Evolutionary conservation across 2,113 vertebrate species (phyloP), one percentile per base, ranked within the genome.

Genomic region (Eolophus roseicapilla): DNA sequence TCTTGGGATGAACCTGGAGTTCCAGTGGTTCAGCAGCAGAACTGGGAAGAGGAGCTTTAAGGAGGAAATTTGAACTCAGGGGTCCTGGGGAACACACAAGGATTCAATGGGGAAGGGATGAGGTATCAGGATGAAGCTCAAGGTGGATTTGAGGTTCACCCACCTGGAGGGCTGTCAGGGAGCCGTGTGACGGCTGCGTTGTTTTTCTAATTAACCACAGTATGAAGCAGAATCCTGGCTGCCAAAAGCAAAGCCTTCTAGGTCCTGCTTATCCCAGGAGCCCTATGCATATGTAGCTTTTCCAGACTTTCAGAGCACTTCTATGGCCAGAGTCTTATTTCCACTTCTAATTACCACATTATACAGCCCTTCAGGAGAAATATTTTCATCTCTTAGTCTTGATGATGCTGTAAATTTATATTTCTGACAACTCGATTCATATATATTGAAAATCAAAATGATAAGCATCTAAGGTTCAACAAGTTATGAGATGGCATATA

Each of bases 381-480:
- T 70, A 95, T 83, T 97, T 96, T 86, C 79, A 65, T 94, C 65
- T 86, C 29, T 55, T 59, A 63, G 75, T 83, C 62, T 82, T 1
- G 5, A 23, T 81, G 80, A 91, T 77, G 60, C 18, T 85, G 60
- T 90, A 59, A 82, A 79, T 81, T 96, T 85, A 20, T 81, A 79
- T 81, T 20, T 27, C 14, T 75, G 85, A 86, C 77, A 88, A 70
- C 81, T 75, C 29, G 25, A 35, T 87, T 91, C 97, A 52, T 80
- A 71, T 18, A 69, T 27, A 64, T 53, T 73, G 64, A 85, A 92
- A 97, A 92, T 25, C 0, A 0, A 94, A 96, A 97, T 85, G 62
- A 92, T 85, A 96, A 96, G 76, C 82, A 81, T 91, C 82, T 95
- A 55, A 96, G 28, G 44, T 81, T 95, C 95, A 65, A 75, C 85